Base-by-base conservation (phyloP, 1,140 invertebrate genomes). In the Hylaeus anthracinus region DNA sequence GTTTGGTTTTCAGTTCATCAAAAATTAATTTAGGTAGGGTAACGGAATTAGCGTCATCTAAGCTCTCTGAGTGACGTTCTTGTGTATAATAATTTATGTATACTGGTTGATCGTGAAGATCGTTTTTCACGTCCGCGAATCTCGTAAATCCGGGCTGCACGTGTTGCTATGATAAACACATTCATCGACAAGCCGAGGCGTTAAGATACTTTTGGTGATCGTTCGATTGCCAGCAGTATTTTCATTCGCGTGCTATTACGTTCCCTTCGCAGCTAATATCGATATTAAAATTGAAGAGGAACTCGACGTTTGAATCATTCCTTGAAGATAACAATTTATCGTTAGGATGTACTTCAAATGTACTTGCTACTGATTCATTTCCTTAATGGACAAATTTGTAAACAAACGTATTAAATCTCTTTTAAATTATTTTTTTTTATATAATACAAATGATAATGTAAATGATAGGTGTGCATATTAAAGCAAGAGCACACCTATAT, bases 101-200 rank as follows among this genome's bases (percentile, higher is more conserved):
- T 37, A n/a, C 45, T 41, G 26, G 37, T 65, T 26, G 71, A 74
- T 56, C 71, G 12, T 48, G 63, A 51, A 66, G 45, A 80, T 80
- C 78, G 78, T 64, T 79, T 64, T 55, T 79, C 58, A 72, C 58
- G 45, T 63, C 53, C 48, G 61, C 51, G 26, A 14, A 45, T 26
- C 71, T 79, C 71, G 63, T 80, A 80, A 80, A 74, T 74, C 51
- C 43, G 3, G 8, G 63, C 43, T 66, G 45, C 78, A 51, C 64
- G 55, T 53, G 72, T 12, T 48, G 26, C 51, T 43, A 72, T 26
- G 77, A 66, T 79, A 80, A 65, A 66, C 78, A 74, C 53, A 12
- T 74, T 45, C 78, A 73, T 79, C 78, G 70, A 60, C 63, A 51
- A 53, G 58, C 10, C 61, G 15, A 39, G 26, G 63, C 63, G 41